These are phyloP conservation scores for Vanessa tameamea DNA, from an alignment of 1,140 invertebrate genomes.

Conservation along the genomic window DNA sequence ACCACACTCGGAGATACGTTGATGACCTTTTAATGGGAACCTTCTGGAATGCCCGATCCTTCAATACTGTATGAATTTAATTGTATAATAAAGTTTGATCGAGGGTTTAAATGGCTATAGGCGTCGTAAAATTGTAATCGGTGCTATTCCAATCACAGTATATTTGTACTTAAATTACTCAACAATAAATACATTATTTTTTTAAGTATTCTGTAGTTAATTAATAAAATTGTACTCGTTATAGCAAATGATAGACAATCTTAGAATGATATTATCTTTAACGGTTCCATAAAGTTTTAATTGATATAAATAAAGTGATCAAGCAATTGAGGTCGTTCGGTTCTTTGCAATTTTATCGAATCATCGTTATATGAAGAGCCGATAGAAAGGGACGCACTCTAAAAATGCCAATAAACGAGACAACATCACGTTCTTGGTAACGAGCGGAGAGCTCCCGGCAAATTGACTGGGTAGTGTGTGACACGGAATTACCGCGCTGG, in stretches of 20 bases:
- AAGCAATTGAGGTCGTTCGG: neutral
- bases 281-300: neutral
- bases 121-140: constrained; percentile 26
- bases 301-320: neutral
- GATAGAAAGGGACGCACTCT: constrained; percentile 22
- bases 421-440: constrained; percentile 35
- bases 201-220: no score
- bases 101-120: neutral
- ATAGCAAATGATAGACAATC: neutral
- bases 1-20: constrained; percentile 43
- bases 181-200: neutral
- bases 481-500: constrained; percentile 23
- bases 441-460: constrained; percentile 30
- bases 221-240: no score
- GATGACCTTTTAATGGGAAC: constrained; percentile 54
- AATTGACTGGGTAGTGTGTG: constrained; percentile 34
- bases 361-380: constrained; percentile 26
- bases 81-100: constrained; percentile 29
- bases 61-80: constrained; percentile 32
- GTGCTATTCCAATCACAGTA: constrained; percentile 14
- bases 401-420: constrained; percentile 32
- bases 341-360: constrained; percentile 26
- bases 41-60: constrained; percentile 24
- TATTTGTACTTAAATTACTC: neutral
- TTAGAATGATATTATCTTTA: no score